Evolutionary conservation across 2,888 invertebrate species (phyloP), one percentile per base, ranked within the genome.

Genomic region (Leptopilina drosophilae): DNA sequence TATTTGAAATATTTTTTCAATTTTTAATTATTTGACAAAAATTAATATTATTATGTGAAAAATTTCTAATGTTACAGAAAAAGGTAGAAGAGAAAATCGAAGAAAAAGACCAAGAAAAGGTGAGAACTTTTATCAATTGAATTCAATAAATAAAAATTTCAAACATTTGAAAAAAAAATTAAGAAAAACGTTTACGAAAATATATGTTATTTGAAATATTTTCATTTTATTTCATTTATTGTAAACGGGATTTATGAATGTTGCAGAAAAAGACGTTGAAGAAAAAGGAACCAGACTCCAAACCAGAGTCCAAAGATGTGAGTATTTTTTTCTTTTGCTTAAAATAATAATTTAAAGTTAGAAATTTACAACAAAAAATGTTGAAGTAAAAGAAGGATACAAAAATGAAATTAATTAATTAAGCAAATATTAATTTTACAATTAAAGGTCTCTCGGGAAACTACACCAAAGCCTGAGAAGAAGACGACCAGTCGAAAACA

Each of bases 91-190:
- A 93, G 20, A 93, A 94, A 88, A 89, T 92, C 20, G 93, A 93
- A 84, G 93, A 92, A 80, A 94, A 94, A 86, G 94, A 94, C 84
- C 92, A 92, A 78, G 88, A 89, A 85, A 90, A 89, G 88, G 90
- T 88, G 81, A 84, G 64, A 80, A 77, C 20, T 76, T 81, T 77
- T 64, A 66, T 46, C 20, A 56, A 46, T 59, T 15, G 67, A 20
- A 15, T 49, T 15, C 0, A 76, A 33, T 40, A 15, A 12, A 5
- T 15, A 33, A 64, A 33, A 33, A 4, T 33, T 33, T 2, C 2
- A 33, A 33, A 33, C 5, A 33, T 33, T 26, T 26, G 26, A n/a
- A 20, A 33, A 33, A 2, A 5, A 33, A 33, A 33, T 33, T 33
- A n/a, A 5, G 5, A 8, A 42, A 42, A 42, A 42, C 1, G 7